These are phyloP conservation scores for Amaurobius ferox DNA, from an alignment of 2,888 invertebrate genomes.

Conservation along the genomic window DNA sequence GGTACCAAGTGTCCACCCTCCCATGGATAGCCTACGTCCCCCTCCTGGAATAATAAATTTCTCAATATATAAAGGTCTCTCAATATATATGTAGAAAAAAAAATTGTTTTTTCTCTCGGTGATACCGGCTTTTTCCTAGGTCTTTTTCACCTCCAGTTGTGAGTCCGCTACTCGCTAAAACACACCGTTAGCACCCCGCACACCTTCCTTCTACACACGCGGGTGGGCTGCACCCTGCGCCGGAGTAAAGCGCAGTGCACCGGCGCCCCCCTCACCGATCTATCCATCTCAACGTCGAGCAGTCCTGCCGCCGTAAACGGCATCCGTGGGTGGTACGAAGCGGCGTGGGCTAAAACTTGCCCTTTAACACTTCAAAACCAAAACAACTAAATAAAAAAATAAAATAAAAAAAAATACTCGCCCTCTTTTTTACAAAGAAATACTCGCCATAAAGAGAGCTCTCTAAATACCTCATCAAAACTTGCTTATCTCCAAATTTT, in stretches of 20 bases:
- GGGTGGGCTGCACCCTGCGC: constrained; percentile 52
- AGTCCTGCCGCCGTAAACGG: constrained; percentile 48
- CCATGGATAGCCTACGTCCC: no score
- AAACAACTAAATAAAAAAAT: background rate
- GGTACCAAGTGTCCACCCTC: no score
- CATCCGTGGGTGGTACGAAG: constrained; percentile 21
- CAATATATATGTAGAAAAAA: no score
- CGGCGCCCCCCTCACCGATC: constrained; percentile 21
- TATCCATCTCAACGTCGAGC: constrained; percentile 14
- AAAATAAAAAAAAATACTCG: background rate
- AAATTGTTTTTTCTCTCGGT: no score
- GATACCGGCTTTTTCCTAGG: no score
- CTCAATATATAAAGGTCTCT: no score
- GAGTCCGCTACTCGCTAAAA: constrained; percentile 9
- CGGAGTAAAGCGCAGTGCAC: constrained; percentile 51
- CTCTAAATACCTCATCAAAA: constrained; percentile 12
- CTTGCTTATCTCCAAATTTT: background rate
- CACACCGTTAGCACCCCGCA: constrained; percentile 4
- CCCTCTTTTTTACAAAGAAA: constrained; percentile 11
- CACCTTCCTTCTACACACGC: constrained; percentile 1
- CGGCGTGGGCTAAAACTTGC: background rate
- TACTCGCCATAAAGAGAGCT: background rate
- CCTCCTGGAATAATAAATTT: no score
- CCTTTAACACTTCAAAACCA: background rate
- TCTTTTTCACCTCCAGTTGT: no score